phyloP scores from a whole-genome alignment of 2,888 invertebrate genomes.

The Glomeris marginata region DNA sequence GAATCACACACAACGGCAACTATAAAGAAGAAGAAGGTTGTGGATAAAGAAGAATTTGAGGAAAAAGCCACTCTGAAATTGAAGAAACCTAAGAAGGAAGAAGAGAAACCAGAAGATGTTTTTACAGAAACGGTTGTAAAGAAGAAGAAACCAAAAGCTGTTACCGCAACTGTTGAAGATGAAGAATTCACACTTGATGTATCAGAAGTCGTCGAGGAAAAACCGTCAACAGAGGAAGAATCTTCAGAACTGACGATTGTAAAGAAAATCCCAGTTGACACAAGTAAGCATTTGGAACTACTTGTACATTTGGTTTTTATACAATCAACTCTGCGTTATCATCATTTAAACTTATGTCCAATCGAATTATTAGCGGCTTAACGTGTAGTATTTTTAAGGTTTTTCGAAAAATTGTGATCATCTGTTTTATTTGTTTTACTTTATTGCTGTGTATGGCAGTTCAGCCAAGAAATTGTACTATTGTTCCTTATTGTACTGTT shows the following conservation, averaged over 20 bases:
- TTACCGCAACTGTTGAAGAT: slow-evolving; percentile 14
- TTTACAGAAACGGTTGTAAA: slow-evolving; percentile 5
- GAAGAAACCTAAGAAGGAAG: not conserved
- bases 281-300: no score
- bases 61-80: slow-evolving; percentile 9
- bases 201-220: slow-evolving; percentile 10
- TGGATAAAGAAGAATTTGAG: slow-evolving; percentile 13
- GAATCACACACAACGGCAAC: slow-evolving; percentile 6
- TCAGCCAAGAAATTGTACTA: not conserved
- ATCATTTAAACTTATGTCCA: no score
- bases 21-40: slow-evolving; percentile 13
- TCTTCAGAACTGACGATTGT: slow-evolving; percentile 18
- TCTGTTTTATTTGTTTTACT: no score
- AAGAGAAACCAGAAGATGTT: slow-evolving; percentile 5
- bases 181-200: slow-evolving; percentile 13
- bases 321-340: no score
- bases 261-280: slow-evolving; percentile 11
- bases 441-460: no score
- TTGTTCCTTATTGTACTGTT: not conserved
- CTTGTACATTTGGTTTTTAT: no score
- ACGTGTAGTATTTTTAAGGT: no score
- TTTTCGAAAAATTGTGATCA: no score
- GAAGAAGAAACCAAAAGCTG: slow-evolving; percentile 18
- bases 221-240: slow-evolving; percentile 14
- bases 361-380: no score